phyloP scores from a whole-genome alignment of 1,140 invertebrate species.

The Ceratitis capitata region DNA sequence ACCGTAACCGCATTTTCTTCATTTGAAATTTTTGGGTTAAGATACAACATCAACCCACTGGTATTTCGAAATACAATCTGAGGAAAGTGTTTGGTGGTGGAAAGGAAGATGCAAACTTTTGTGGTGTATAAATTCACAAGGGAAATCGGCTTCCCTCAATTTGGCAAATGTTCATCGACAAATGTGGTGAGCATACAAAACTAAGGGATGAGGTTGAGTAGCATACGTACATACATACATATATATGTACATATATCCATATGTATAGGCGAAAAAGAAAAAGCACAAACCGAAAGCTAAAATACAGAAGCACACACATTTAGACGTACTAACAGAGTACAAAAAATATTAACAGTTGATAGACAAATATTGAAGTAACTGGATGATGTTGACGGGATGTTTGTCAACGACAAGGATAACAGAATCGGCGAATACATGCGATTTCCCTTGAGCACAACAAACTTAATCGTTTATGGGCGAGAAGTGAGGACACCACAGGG shows the following conservation, averaged over 20 bases:
- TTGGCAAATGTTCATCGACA: slow-evolving; percentile 50
- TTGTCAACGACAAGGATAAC: neutral
- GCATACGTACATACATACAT: too few relatives aligned
- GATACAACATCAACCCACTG: neutral
- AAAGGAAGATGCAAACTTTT: slow-evolving; percentile 2
- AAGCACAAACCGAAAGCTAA: too few relatives aligned
- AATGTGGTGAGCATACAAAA: neutral
- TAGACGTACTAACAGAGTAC: neutral
- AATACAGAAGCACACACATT: neutral
- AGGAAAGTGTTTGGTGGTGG: neutral
- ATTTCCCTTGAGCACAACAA: slow-evolving; percentile 57
- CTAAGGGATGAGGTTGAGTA: neutral
- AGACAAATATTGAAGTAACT: neutral
- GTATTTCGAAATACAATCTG: neutral
- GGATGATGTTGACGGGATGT: neutral
- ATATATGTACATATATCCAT: too few relatives aligned
- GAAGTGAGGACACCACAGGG: slow-evolving; percentile 48
- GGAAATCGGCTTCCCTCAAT: slow-evolving; percentile 62
- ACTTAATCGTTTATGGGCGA: slow-evolving; percentile 60
- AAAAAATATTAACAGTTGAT: neutral
- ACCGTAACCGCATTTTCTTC: slow-evolving; percentile 64
- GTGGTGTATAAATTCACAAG: slow-evolving; percentile 42
- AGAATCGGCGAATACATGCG: neutral
- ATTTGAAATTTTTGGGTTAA: slow-evolving; percentile 52
- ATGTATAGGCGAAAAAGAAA: neutral